Evolutionary conservation across 2,113 vertebrate species (phyloP).

Genomic region (Mustela lutreola): DNA sequence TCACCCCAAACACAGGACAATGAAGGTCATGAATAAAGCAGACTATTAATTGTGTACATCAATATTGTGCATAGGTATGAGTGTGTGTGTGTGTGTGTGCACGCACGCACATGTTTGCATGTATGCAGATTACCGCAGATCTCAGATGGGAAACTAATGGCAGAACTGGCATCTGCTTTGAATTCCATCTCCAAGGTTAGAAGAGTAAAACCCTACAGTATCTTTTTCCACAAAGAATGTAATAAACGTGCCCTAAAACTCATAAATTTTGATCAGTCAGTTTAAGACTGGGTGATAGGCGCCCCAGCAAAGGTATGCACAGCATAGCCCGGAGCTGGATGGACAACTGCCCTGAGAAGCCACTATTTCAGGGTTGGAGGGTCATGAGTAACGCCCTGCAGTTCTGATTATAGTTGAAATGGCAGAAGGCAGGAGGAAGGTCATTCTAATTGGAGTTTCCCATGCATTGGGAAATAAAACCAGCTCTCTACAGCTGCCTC

Average conservation of each 20-base stretch:
- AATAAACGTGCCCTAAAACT: constrained; percentile 18
- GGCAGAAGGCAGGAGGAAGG: background rate
- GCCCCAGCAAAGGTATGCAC: background rate
- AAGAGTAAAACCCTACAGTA: background rate
- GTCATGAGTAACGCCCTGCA: accelerated
- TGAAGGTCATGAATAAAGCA: background rate
- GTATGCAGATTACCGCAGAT: background rate
- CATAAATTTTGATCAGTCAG: background rate
- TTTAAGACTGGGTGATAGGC: background rate
- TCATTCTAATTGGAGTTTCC: too few species aligned
- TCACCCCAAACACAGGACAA: background rate
- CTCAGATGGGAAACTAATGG: background rate
- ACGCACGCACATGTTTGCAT: background rate
- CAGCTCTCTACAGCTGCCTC: background rate
- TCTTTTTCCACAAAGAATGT: background rate
- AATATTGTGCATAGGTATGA: background rate
- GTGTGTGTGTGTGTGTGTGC: background rate
- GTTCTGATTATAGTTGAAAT: too few species aligned
- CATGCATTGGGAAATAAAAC: background rate
- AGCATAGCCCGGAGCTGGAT: accelerated
- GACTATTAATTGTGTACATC: background rate
- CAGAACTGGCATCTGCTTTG: background rate
- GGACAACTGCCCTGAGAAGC: background rate
- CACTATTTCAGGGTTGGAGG: background rate
- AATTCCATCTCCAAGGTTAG: background rate